Evolutionary conservation across 2,888 invertebrate species (phyloP).

Genomic region (Cataglyphis livida): DNA sequence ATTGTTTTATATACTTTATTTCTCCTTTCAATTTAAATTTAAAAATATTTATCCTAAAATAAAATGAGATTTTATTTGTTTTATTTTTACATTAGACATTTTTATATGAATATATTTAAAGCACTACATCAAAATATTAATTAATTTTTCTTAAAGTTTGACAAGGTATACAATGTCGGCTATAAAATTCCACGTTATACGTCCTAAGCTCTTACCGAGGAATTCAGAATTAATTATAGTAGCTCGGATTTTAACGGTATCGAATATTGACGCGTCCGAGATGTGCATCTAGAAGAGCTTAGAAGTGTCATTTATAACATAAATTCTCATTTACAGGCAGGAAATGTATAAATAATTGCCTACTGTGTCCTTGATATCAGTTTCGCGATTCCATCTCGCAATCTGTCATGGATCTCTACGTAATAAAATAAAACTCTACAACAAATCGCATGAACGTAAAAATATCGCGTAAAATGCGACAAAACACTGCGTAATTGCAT

Average conservation of each 20-base stretch:
- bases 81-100: neutral
- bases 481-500: conserved; percentile 73
- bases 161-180: neutral
- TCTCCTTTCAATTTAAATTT: neutral
- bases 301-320: conserved; percentile 20
- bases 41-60: neutral
- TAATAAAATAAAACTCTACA: conserved; percentile 45
- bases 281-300: neutral
- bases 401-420: neutral
- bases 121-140: neutral
- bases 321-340: conserved; percentile 23
- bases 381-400: neutral
- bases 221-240: conserved; percentile 26
- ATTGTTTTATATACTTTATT: neutral
- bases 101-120: neutral
- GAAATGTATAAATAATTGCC: conserved; percentile 15
- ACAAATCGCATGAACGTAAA: conserved; percentile 61
- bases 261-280: neutral
- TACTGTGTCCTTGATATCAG: conserved; percentile 3
- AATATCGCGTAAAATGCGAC: conserved; percentile 60
- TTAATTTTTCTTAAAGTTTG: neutral
- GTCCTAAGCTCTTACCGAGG: neutral
- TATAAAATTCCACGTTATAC: conserved; percentile 3
- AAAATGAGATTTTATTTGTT: neutral
- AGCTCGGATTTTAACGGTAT: conserved; percentile 27